A percentile compares a stretch with the other conserved stretches of the same genome.
These are phyloP conservation scores for Goniozus legneri DNA, from an alignment of 1,140 invertebrate species.

Conservation along the genomic window DNA sequence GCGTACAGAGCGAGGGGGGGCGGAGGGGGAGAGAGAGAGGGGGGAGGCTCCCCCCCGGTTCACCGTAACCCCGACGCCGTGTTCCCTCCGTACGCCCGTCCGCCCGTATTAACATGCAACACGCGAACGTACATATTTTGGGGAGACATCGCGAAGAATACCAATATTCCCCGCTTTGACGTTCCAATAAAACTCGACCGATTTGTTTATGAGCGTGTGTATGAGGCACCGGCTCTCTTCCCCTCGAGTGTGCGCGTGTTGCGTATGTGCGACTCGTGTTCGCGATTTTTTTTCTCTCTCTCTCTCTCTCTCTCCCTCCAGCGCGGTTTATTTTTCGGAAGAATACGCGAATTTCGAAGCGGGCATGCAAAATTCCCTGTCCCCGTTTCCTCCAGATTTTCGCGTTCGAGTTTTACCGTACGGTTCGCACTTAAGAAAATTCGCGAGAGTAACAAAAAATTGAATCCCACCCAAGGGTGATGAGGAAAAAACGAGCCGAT, in stretches of 20 bases:
- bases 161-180: constrained; percentile 56
- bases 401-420: neutral
- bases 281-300: neutral
- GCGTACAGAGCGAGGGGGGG: constrained; percentile 32
- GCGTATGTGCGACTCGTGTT: neutral
- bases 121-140: constrained; percentile 53
- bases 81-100: neutral
- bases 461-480: neutral
- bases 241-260: neutral
- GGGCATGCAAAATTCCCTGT: neutral
- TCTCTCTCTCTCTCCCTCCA: neutral
- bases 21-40: constrained; percentile 3
- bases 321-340: neutral
- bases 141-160: constrained; percentile 51
- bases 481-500: too few relatives aligned
- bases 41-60: constrained; percentile 32
- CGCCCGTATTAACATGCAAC: constrained; percentile 49
- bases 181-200: constrained; percentile 56
- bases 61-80: too few relatives aligned
- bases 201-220: constrained; percentile 55
- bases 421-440: neutral
- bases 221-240: constrained; percentile 1
- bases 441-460: neutral
- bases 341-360: neutral
- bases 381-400: neutral